Evolutionary conservation across 1,140 invertebrate genomes (phyloP).

Genomic region (Epicauta chinensis): DNA sequence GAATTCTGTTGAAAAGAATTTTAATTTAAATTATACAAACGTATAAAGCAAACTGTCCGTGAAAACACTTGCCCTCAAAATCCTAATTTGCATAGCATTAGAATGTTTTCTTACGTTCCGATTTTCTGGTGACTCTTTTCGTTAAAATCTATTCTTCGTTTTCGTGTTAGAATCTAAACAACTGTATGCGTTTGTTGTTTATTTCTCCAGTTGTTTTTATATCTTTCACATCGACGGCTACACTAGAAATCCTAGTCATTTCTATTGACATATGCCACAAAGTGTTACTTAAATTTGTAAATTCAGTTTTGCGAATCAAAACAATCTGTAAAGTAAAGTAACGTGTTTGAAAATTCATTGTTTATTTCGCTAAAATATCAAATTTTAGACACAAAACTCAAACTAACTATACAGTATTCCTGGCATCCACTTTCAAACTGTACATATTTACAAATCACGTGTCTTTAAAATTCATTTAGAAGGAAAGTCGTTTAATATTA

Average conservation of each 20-base stretch:
- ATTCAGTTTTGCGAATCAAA: constrained; percentile 16
- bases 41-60: constrained; percentile 16
- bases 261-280: constrained; percentile 21
- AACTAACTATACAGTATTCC: too few species aligned
- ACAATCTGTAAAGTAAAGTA: not conserved
- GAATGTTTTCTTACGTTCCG: constrained; percentile 20
- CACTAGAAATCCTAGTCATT: constrained; percentile 8
- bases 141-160: not conserved
- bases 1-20: constrained; percentile 15
- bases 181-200: constrained; percentile 15
- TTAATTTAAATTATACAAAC: constrained; percentile 16
- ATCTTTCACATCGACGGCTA: constrained; percentile 15
- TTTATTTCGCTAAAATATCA: too few species aligned
- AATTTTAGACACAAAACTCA: too few species aligned
- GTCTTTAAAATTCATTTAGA: too few species aligned
- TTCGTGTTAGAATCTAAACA: too few species aligned
- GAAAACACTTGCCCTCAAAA: constrained; percentile 10
- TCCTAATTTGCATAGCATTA: constrained; percentile 21
- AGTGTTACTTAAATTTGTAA: constrained; percentile 17
- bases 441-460: too few species aligned
- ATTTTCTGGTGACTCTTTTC: constrained; percentile 15
- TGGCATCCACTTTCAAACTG: too few species aligned
- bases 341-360: too few species aligned
- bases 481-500: too few species aligned
- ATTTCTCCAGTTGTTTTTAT: constrained; percentile 20